These are phyloP conservation scores for Smittia aterrima DNA, from an alignment of 2,888 invertebrate species.

Conservation along the genomic window DNA sequence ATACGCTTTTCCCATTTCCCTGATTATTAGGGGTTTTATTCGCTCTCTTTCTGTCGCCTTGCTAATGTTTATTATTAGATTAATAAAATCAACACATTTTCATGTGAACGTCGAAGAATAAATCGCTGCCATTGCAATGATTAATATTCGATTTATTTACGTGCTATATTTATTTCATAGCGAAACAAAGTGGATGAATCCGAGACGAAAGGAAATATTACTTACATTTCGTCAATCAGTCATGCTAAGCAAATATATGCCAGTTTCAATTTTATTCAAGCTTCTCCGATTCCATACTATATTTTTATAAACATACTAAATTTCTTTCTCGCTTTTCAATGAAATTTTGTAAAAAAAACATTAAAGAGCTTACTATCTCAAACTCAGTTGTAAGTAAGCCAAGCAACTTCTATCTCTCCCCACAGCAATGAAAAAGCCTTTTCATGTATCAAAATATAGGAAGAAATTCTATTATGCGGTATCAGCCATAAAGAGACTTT, in stretches of 20 bases:
- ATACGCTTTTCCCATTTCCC: neutral
- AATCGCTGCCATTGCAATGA: conserved; percentile 12
- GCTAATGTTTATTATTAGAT: conserved; percentile 3
- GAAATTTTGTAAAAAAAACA: neutral
- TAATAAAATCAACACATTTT: conserved; percentile 38
- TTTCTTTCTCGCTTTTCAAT: neutral
- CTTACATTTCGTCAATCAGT: conserved; percentile 1
- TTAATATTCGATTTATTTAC: conserved; percentile 34
- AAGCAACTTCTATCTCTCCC: neutral
- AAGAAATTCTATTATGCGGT: neutral
- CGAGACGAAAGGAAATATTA: neutral
- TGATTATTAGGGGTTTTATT: neutral
- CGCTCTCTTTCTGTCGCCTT: neutral
- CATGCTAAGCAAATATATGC: conserved; percentile 35
- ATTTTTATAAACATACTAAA: too few species aligned
- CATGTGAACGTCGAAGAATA: neutral
- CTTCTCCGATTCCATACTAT: too few species aligned
- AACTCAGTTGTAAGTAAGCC: neutral
- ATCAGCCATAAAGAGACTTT: neutral
- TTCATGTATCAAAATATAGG: neutral
- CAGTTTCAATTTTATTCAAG: conserved; percentile 6
- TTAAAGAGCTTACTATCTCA: neutral
- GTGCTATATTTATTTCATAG: neutral
- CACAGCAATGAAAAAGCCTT: neutral
- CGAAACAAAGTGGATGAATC: neutral